A percentile compares a stretch with the other conserved stretches of the same genome.
phyloP scores from a whole-genome alignment of 2,888 invertebrate species.

The Apocheima hispidaria region DNA sequence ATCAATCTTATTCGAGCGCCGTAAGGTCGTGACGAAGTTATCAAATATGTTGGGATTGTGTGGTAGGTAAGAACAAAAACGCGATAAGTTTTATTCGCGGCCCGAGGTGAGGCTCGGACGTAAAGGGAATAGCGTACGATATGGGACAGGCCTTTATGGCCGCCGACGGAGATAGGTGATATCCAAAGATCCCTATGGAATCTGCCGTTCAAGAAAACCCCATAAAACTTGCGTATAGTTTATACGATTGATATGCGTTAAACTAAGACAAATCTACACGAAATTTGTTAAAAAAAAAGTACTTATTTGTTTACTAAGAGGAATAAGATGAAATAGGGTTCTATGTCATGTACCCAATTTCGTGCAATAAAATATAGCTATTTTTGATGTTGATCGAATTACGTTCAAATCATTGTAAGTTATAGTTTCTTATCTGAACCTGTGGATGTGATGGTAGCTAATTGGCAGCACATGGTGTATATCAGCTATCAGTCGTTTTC shows the following conservation, averaged over 20 bases:
- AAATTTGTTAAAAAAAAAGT: no score
- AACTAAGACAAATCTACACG: conserved; percentile 15
- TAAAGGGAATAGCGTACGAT: conserved; percentile 48
- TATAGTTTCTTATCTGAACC: not conserved
- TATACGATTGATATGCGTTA: not conserved
- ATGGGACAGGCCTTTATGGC: conserved; percentile 44
- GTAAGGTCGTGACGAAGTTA: conserved; percentile 13
- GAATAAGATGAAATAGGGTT: no score
- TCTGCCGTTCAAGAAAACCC: conserved; percentile 22
- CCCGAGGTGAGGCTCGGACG: conserved; percentile 59
- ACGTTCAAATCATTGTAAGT: not conserved
- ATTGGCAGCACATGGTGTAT: conserved; percentile 26
- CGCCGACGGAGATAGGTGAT: conserved; percentile 45
- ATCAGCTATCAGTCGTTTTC: conserved; percentile 28
- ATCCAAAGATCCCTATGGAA: conserved; percentile 26
- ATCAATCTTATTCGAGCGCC: conserved; percentile 38
- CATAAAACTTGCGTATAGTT: conserved; percentile 24
- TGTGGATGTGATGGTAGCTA: not conserved
- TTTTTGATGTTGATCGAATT: not conserved
- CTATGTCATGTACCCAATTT: no score
- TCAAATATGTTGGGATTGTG: conserved; percentile 33
- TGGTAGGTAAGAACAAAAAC: conserved; percentile 63
- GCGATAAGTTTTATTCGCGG: conserved; percentile 75
- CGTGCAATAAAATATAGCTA: no score
- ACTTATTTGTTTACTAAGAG: no score